Base-by-base conservation (phyloP, 2,113 vertebrate species). In the Phrynocephalus versicolor region DNA sequence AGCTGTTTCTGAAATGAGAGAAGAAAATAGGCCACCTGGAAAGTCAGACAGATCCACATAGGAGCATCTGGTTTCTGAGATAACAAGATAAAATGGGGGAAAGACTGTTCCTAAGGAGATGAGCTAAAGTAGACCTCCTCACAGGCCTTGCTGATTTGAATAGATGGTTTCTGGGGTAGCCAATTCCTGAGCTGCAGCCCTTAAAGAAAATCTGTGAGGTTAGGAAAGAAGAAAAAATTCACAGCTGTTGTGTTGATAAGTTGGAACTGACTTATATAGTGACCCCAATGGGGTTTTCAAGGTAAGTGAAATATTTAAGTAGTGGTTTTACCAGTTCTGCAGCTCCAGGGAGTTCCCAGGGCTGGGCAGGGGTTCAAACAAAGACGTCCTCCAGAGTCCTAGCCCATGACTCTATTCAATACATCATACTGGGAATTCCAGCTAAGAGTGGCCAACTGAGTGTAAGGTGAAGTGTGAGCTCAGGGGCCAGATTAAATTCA, bases 401-500 rank as follows among this genome's bases (percentile, higher is more conserved):
- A n/a, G n/a, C n/a, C n/a, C n/a, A n/a, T n/a, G n/a, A n/a, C n/a
- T n/a, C n/a, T n/a, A n/a, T n/a, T n/a, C n/a, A n/a, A n/a, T n/a
- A n/a, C n/a, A n/a, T n/a, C n/a, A n/a, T n/a, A n/a, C n/a, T n/a
- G n/a, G n/a, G n/a, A n/a, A n/a, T n/a, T n/a, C n/a, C n/a, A n/a
- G n/a, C n/a, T n/a, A n/a, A n/a, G n/a, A n/a, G n/a, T 60, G 14
- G 27, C 62, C 64, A 67, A 30, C 30, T 67, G 64, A 67, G 25
- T 12, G 64, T n/a, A 12, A 30, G 13, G 25, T 9, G 25, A 25
- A 67, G 18, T n/a, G n/a, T 5, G 70, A 21, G 70, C 13, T 21
- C 35, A 71, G 35, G 35, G 12, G 35, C 70, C 37, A 73, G 60
- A 45, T 84, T 65, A 85, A 83, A 72, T 51, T 35, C 79, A 84